Evolutionary conservation across 1,140 invertebrate genomes (phyloP).

Genomic region (Drosophila lini): DNA sequence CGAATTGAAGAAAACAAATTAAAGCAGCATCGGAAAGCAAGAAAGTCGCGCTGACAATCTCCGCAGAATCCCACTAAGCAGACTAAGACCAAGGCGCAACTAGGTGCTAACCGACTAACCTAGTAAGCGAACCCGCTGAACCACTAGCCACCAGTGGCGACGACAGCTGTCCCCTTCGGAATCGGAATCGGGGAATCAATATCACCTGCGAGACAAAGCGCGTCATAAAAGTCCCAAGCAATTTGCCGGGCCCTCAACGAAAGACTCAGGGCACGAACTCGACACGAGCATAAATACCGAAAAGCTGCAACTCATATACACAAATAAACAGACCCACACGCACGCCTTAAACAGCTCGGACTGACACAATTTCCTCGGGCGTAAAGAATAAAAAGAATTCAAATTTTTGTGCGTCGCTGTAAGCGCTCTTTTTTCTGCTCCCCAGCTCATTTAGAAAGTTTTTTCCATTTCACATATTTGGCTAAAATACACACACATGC

Average conservation of each 20-base stretch:
- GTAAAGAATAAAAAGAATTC: constrained; percentile 81
- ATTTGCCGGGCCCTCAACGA: constrained; percentile 74
- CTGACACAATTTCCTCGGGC: constrained; percentile 80
- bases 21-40: constrained; percentile 54
- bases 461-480: constrained; percentile 82
- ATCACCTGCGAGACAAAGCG: constrained; percentile 18
- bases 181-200: constrained; percentile 33
- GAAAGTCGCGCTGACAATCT: constrained; percentile 74
- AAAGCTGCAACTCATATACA: constrained; percentile 15
- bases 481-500: constrained; percentile 57
- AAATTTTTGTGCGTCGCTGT: constrained; percentile 69
- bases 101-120: constrained; percentile 79
- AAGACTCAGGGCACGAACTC: constrained; percentile 74
- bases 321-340: constrained; percentile 37
- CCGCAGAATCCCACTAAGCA: constrained; percentile 42
- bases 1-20: constrained; percentile 55
- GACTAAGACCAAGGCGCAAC: constrained; percentile 45
- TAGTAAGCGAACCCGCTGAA: constrained; percentile 78
- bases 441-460: constrained; percentile 71
- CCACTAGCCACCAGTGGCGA: constrained; percentile 57
- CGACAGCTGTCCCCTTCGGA: constrained; percentile 30
- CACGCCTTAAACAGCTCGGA: constrained; percentile 55
- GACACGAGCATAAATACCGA: constrained; percentile 13
- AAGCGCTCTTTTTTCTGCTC: constrained; percentile 43
- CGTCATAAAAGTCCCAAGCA: constrained; percentile 25